Percentiles rank a stretch among this genome's conserved stretches.
phyloP scores from a whole-genome alignment of 1,140 invertebrate species.

The Chymomyza costata region DNA sequence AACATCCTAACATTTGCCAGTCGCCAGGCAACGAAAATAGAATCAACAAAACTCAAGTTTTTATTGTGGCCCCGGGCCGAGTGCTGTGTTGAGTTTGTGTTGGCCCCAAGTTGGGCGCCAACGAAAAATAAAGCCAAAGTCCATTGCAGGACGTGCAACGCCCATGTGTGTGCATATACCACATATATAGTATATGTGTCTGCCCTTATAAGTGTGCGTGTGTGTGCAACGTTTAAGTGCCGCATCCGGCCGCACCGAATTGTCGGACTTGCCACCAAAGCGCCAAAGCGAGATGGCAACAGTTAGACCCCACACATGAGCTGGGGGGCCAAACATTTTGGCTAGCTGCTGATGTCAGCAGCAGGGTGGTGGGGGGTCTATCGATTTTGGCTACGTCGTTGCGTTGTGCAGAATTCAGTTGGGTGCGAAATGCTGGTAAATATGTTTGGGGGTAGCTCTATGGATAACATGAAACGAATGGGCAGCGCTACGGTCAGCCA shows the following conservation, averaged over 20 bases:
- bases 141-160: slow-evolving; percentile 7
- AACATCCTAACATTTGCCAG: no score
- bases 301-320: no score
- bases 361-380: slow-evolving; percentile 47
- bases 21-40: slow-evolving; percentile 45
- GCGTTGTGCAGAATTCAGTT: slow-evolving; percentile 15
- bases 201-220: slow-evolving; percentile 13
- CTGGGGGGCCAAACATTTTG: slow-evolving; percentile 15
- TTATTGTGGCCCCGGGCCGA: slow-evolving; percentile 59
- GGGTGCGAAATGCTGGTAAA: no score
- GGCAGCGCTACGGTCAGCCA: no score
- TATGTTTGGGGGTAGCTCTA: no score
- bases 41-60: slow-evolving; percentile 69
- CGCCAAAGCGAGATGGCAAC: slow-evolving; percentile 33
- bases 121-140: slow-evolving; percentile 19
- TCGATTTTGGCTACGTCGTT: slow-evolving; percentile 49
- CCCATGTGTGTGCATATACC: slow-evolving; percentile 24
- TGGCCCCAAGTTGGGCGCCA: no score
- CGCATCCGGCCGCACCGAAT: slow-evolving; percentile 49
- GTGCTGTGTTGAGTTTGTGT: no score
- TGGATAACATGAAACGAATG: no score
- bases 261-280: slow-evolving; percentile 19
- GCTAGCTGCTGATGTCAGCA: slow-evolving; percentile 1
- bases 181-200: slow-evolving; percentile 1
- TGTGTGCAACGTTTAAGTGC: slow-evolving; percentile 61